Conservation (phyloP, 2,888 invertebrate genomes). For the Mesochorus sp. region DNA sequence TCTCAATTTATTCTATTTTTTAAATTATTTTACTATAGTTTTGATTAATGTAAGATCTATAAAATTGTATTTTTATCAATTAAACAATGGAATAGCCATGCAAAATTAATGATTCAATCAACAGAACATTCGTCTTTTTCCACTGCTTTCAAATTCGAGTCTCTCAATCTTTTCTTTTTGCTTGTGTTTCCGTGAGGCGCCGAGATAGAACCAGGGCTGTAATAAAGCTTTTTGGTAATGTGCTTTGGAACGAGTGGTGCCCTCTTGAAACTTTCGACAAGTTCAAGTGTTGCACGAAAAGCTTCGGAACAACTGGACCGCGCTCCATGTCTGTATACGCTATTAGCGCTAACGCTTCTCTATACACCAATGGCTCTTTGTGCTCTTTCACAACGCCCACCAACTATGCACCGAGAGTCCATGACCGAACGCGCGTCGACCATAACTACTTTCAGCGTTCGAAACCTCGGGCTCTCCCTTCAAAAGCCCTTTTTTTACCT, state of each 20-base stretch:
- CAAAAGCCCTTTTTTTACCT: not conserved
- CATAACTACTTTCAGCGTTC: conserved; percentile 57
- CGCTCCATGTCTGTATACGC: conserved; percentile 14
- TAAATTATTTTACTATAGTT: conserved; percentile 2
- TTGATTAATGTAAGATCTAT: too few relatives aligned
- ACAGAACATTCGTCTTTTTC: too few relatives aligned
- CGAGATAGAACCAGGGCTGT: too few relatives aligned
- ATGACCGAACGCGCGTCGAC: conserved; percentile 58
- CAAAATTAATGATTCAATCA: too few relatives aligned
- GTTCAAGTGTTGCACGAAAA: conserved; percentile 26
- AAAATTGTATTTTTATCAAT: too few relatives aligned
- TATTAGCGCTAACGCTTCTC: conserved; percentile 1
- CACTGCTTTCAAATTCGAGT: too few relatives aligned
- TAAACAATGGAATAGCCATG: too few relatives aligned
- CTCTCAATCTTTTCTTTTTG: too few relatives aligned
- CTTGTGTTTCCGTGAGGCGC: too few relatives aligned
- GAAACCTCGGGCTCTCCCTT: conserved; percentile 1
- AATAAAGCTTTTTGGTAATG: too few relatives aligned
- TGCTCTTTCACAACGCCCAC: conserved; percentile 47
- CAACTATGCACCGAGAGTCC: conserved; percentile 49
- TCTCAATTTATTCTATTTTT: conserved; percentile 5
- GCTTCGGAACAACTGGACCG: not conserved
- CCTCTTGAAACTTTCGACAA: conserved; percentile 55
- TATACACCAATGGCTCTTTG: conserved; percentile 26
- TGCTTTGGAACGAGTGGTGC: too few relatives aligned